Percentiles rank a stretch among this genome's conserved stretches.
Evolutionary conservation across 2,113 vertebrate genomes (phyloP).

Genomic region (Microcebus lehilahytsara): DNA sequence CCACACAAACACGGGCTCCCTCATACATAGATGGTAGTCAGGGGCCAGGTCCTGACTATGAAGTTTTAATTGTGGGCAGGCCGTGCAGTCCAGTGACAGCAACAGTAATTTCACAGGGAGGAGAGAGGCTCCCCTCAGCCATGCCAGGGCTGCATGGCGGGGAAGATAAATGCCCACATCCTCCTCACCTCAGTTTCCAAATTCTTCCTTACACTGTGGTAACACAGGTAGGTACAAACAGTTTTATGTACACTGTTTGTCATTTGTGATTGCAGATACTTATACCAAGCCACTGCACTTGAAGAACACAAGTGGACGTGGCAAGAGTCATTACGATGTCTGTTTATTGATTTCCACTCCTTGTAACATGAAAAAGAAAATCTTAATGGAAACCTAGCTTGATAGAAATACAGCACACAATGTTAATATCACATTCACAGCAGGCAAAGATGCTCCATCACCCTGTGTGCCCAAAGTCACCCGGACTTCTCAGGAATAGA

Average conservation of each 20-base stretch:
- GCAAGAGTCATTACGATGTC: conserved; percentile 65
- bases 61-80: background rate
- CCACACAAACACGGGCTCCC: background rate
- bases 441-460: conserved; percentile 56
- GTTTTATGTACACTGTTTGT: background rate
- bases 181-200: background rate
- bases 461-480: background rate
- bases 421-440: background rate
- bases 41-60: background rate
- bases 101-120: background rate
- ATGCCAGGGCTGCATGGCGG: too few relatives aligned
- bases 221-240: background rate
- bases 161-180: background rate
- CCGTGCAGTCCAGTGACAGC: background rate
- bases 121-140: background rate
- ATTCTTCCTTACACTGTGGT: background rate
- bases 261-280: background rate
- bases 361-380: conserved; percentile 67
- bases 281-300: background rate
- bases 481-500: background rate
- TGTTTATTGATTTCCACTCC: conserved; percentile 83
- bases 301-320: background rate
- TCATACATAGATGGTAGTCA: rapidly evolving
- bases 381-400: conserved; percentile 55
- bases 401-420: conserved; percentile 64